Evolutionary conservation across 2,888 invertebrate species (phyloP).

Genomic region (Conus canariensis): DNA sequence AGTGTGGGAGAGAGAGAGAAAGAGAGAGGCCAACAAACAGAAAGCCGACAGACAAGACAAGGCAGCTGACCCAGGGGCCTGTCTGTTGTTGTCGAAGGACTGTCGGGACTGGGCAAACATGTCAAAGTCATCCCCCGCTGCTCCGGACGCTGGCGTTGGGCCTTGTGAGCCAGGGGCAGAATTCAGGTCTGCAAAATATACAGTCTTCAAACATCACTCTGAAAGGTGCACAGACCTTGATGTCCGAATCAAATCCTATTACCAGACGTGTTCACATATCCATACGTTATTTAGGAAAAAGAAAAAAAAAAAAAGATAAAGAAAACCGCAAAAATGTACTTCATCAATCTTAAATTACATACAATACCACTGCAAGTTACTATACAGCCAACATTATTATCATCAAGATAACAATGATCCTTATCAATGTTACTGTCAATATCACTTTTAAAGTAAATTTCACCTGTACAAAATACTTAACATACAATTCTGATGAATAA

Average conservation of each 20-base stretch:
- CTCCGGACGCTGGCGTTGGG: background rate
- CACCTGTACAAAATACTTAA: no score
- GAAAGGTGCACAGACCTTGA: background rate
- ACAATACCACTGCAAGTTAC: no score
- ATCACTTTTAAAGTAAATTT: no score
- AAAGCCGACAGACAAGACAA: background rate
- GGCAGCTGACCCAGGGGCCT: slow-evolving; percentile 59
- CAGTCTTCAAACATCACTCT: background rate
- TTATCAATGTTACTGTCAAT: no score
- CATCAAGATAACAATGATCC: no score
- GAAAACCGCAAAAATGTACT: no score
- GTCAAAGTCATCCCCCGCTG: slow-evolving; percentile 84
- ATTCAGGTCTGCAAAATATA: background rate
- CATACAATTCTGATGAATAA: no score
- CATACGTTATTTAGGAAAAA: no score
- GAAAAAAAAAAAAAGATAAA: no score
- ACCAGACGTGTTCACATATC: no score
- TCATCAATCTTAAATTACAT: no score
- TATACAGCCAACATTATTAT: no score
- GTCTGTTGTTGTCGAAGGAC: slow-evolving; percentile 72
- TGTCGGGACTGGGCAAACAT: slow-evolving; percentile 93
- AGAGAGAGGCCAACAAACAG: background rate
- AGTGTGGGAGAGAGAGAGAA: background rate
- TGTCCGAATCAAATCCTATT: background rate
- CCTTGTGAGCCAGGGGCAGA: background rate